Evolutionary conservation across 2,797 vertebrate species (phyloP), one percentile per base, ranked within the genome.

Genomic region (Muraenolepis orangiensis): DNA sequence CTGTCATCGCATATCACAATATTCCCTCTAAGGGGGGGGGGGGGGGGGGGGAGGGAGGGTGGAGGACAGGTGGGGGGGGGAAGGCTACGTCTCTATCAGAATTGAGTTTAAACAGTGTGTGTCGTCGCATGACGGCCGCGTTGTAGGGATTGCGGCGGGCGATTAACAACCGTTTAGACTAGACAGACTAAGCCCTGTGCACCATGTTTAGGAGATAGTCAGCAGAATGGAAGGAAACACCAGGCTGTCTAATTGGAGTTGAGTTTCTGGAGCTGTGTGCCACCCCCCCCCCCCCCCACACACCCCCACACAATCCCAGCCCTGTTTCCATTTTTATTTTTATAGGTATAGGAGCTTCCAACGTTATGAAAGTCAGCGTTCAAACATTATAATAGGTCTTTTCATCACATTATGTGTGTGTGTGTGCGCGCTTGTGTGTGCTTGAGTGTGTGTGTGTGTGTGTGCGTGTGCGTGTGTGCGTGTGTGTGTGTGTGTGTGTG

Each of bases 211-310:
- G 69, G 40, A 81, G 78, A 76, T 74, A 73, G n/a, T 86, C 83
- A 87, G 70, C 1, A 23, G 73, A 86, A 81, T 57, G 83, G 85
- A 87, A 87, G 87, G 81, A 86, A 70, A 38, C 70, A 77, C 40
- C 57, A 72, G 13, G 11, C 30, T 6, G 26, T 71, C 77, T 72
- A 84, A 82, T 73, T 86, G 75, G 83, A 83, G 73, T 40, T 69
- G 57, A 81, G 82, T 91, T 67, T 84, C 78, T 73, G 81, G 84
- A 87, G 88, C 85, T 78, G 72, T 70, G 78, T 75, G 28, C 16
- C 81, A 77, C 69, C 30, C 75, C 76, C 73, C 42, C 78, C 73
- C 34, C 32, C 32, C 32, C 32, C 51, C 23, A 57, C n/a, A n/a
- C n/a, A n/a, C n/a, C n/a, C n/a, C n/a, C n/a, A n/a, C n/a, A n/a